Evolutionary conservation across 2,113 vertebrate species (phyloP).

Genomic region (Limanda limanda): DNA sequence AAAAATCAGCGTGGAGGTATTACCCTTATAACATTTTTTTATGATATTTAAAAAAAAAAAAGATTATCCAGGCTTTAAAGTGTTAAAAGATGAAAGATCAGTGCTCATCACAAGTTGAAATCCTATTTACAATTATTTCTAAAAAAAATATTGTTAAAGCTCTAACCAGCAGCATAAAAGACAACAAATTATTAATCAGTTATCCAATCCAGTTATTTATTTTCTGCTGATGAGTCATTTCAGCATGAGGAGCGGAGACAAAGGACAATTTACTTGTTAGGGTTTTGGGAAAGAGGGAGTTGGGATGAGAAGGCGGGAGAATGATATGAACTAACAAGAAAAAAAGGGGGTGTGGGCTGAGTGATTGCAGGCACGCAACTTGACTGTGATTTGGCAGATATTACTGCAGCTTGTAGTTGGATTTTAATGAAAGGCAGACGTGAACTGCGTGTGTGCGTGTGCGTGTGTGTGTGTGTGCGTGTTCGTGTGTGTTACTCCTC

Average conservation of each 20-base stretch:
- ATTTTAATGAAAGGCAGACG: slow-evolving; percentile 63
- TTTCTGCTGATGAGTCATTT: neutral
- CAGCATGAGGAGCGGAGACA: neutral
- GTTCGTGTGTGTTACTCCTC: slow-evolving; percentile 15
- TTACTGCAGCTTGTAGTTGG: slow-evolving; percentile 29
- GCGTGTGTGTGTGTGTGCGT: slow-evolving; percentile 2
- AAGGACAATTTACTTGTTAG: slow-evolving; percentile 7
- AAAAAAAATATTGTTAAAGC: too few species aligned
- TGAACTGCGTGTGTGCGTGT: neutral
- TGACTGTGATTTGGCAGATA: slow-evolving; percentile 47
- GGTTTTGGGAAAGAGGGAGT: slow-evolving; percentile 1
- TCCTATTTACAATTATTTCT: neutral
- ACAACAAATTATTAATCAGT: neutral
- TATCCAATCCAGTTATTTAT: neutral
- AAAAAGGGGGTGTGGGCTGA: slow-evolving; percentile 8
- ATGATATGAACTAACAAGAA: slow-evolving; percentile 12
- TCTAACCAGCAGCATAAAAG: too few species aligned
- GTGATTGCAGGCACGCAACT: slow-evolving; percentile 35
- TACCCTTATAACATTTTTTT: neutral
- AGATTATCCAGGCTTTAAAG: neutral
- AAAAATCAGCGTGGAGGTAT: slow-evolving; percentile 17
- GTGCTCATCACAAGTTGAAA: neutral
- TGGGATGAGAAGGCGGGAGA: slow-evolving; percentile 5
- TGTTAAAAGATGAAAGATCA: neutral
- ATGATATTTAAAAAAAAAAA: neutral